A percentile compares a stretch with the other conserved stretches of the same genome.
Conservation (phyloP, 2,113 vertebrate species). For the Malurus melanocephalus region DNA sequence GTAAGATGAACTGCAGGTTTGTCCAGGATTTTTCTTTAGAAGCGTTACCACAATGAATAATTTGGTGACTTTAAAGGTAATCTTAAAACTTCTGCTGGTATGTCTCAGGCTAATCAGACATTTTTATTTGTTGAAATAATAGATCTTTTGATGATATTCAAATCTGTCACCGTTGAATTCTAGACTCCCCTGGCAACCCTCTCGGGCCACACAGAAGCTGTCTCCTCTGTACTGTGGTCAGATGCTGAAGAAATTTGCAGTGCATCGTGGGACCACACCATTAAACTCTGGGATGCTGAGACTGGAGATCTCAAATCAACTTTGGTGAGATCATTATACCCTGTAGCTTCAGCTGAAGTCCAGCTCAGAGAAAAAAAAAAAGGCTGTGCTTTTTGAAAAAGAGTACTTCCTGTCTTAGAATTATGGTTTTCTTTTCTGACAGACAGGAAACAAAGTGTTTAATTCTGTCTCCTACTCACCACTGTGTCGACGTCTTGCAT, state of each 20-base stretch:
- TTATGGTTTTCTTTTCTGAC: constrained; percentile 4
- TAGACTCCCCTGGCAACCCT: constrained; percentile 93
- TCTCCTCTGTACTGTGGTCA: constrained; percentile 92
- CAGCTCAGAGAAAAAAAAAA: not conserved
- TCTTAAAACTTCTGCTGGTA: not conserved
- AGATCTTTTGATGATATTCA: not conserved
- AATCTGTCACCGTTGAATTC: constrained; percentile 4
- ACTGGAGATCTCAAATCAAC: constrained; percentile 84
- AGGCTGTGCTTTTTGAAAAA: not conserved
- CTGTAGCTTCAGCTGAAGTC: not conserved
- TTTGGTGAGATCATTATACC: constrained; percentile 75
- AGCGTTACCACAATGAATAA: not conserved
- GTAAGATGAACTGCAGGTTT: constrained; percentile 62
- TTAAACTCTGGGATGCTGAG: constrained; percentile 90
- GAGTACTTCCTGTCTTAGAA: not conserved
- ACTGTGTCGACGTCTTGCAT: constrained; percentile 87
- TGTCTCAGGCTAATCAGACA: not conserved
- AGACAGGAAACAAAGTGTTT: constrained; percentile 96
- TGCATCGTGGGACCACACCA: constrained; percentile 96
- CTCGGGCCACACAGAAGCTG: constrained; percentile 90
- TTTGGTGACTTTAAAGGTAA: not conserved
- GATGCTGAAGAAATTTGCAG: constrained; percentile 92
- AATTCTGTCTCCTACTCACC: constrained; percentile 93
- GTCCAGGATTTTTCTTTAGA: not conserved
- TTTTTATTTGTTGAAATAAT: not conserved